Evolutionary conservation across 1,140 invertebrate species (phyloP).

Genomic region (Nasonia vitripennis): DNA sequence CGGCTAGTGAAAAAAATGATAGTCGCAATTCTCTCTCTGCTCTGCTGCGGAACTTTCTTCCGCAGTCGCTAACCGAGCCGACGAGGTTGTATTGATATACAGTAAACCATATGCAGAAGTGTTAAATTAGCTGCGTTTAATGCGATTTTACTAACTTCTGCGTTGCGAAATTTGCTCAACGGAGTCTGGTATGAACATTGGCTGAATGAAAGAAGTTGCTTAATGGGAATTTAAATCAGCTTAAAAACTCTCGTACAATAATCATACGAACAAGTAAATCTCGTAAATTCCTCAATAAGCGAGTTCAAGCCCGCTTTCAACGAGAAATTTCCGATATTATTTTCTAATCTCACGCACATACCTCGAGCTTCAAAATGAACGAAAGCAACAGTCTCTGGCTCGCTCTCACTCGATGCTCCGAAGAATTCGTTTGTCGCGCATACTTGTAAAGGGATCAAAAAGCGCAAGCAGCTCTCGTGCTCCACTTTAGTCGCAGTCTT

Average conservation of each 20-base stretch:
- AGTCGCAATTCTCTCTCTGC: neutral
- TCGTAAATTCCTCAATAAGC: too few relatives aligned
- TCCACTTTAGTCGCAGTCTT: neutral
- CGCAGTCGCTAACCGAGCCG: too few relatives aligned
- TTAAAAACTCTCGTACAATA: too few relatives aligned
- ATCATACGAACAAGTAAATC: too few relatives aligned
- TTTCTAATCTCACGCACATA: too few relatives aligned
- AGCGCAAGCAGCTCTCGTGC: neutral
- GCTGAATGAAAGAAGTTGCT: neutral
- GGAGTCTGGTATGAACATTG: neutral
- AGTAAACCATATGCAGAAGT: too few relatives aligned
- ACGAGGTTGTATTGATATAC: too few relatives aligned
- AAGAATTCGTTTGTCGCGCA: slow-evolving; percentile 26
- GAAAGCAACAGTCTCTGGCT: neutral
- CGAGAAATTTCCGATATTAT: too few relatives aligned
- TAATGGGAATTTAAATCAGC: too few relatives aligned
- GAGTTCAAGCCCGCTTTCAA: too few relatives aligned
- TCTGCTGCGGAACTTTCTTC: neutral
- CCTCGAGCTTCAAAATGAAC: neutral
- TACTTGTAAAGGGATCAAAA: slow-evolving; percentile 16
- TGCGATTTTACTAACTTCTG: neutral
- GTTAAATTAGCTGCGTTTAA: slow-evolving; percentile 14
- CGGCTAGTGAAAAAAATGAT: neutral
- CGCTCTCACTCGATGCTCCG: too few relatives aligned
- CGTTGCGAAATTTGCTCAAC: too few relatives aligned